Evolutionary conservation across 2,797 vertebrate species (phyloP).

Genomic region (Sylvilagus floridanus): DNA sequence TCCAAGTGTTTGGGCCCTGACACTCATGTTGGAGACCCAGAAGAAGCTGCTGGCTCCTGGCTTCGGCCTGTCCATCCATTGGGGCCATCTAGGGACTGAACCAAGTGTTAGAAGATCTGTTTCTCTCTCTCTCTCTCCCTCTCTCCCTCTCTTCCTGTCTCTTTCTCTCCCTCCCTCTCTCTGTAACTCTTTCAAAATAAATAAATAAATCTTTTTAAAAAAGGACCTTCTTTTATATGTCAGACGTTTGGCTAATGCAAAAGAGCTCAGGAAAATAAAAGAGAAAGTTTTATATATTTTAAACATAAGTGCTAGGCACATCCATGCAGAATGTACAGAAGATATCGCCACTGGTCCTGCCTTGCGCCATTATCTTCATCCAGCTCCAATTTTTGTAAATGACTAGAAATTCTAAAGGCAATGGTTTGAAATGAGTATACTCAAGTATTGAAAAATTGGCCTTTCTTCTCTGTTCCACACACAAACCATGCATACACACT

Average conservation of each 20-base stretch:
- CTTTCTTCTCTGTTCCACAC: not conserved
- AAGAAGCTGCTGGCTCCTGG: too few species aligned
- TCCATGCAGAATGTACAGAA: not conserved
- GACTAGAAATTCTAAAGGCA: not conserved
- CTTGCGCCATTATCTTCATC: not conserved
- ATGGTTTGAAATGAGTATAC: not conserved
- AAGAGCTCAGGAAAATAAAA: constrained; percentile 10
- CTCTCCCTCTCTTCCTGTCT: too few species aligned
- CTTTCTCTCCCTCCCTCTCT: too few species aligned
- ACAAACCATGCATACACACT: not conserved
- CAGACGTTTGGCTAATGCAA: not conserved
- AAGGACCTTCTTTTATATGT: not conserved
- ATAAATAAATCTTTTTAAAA: not conserved
- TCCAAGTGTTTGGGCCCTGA: too few species aligned
- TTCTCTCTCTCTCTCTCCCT: too few species aligned
- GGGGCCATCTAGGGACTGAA: too few species aligned
- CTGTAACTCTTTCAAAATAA: too few species aligned
- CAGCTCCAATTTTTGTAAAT: not conserved
- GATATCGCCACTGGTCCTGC: not conserved
- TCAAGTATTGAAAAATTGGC: not conserved
- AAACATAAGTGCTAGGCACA: constrained; percentile 33
- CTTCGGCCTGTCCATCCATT: too few species aligned
- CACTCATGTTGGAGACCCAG: too few species aligned
- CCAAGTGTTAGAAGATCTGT: too few species aligned
- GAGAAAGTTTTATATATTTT: constrained; percentile 37